Base-by-base conservation (phyloP, 2,113 vertebrate genomes). In the Oplegnathus fasciatus region DNA sequence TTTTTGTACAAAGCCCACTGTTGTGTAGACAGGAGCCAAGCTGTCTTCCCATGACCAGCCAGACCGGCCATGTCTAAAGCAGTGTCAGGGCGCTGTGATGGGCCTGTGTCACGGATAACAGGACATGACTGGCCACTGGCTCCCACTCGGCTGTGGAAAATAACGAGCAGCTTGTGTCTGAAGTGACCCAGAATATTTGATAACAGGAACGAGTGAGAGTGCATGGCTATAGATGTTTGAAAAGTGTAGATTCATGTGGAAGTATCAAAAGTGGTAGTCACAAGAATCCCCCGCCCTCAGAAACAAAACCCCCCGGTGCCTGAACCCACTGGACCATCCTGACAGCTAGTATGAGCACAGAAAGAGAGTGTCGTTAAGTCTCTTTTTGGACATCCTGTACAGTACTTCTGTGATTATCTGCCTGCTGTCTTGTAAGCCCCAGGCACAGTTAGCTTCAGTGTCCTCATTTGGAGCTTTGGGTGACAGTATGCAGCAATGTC, bases 21-120 rank as follows among this genome's bases (percentile, higher is more conserved):
- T 91, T 90, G 91, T 92, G 87, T 40, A 52, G 78, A 69, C 74
- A 73, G 83, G 84, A 93, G 79, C 62, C 82, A 83, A 88, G 74
- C 85, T 84, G 74, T 88, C 89, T 94, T 94, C 89, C 91, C 92
- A 91, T 92, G 93, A 94, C 90, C 80, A 18, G 73, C 83, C 30
- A 11, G 78, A 75, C 72, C 50, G 67, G 74, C 69, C 90, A 76
- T 90, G 88, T 92, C 92, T 86, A 88, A 93, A 88, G 85, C 82
- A 9, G 84, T 91, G 89, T 92, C 91, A 86, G 75, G 48, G 61
- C 32, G 64, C 69, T 70, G 85, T 88, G 88, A 94, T 52, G 50
- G 87, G 46, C 78, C 85, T 55, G 79, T 91, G 90, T 92, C 88
- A 93, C 22, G 75, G 90, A 88, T 86, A 91, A 91, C 79, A 84